Evolutionary conservation across 2,888 invertebrate species (phyloP).

Genomic region (Ormyrus nitidulus): DNA sequence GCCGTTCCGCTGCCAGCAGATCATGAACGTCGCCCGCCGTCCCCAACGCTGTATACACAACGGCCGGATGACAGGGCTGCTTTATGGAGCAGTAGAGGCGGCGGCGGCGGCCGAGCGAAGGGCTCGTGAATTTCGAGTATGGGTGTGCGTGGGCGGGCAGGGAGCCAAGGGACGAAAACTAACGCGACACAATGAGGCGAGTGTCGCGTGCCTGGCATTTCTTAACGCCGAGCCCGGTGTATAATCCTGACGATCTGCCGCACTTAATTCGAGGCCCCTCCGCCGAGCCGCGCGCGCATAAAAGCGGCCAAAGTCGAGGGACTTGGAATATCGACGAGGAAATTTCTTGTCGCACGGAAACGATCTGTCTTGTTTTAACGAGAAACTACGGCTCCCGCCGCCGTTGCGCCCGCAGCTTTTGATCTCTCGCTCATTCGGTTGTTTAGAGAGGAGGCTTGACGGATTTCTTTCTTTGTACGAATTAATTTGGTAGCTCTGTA

Average conservation of each 20-base stretch:
- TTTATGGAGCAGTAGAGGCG: constrained; percentile 16
- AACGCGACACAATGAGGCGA: constrained; percentile 76
- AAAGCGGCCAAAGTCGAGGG: not conserved
- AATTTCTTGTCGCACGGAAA: not conserved
- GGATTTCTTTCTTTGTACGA: too few species aligned
- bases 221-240: constrained; percentile 55
- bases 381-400: not conserved
- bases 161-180: constrained; percentile 64
- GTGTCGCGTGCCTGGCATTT: constrained; percentile 73
- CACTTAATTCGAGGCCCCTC: constrained; percentile 20
- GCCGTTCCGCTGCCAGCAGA: not conserved
- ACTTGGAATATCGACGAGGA: constrained; percentile 4
- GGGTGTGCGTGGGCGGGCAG: constrained; percentile 46
- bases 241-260: constrained; percentile 21
- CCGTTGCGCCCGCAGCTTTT: too few species aligned
- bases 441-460: too few species aligned
- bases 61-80: not conserved
- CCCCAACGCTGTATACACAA: too few species aligned
- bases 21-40: not conserved
- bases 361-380: constrained; percentile 8
- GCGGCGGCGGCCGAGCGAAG: not conserved
- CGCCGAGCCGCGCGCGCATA: not conserved
- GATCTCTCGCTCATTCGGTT: too few species aligned
- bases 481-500: too few species aligned
- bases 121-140: constrained; percentile 10